A percentile compares a stretch with the other conserved stretches of the same genome.
Conservation (phyloP, 2,113 vertebrate genomes). For the Pipra filicauda region DNA sequence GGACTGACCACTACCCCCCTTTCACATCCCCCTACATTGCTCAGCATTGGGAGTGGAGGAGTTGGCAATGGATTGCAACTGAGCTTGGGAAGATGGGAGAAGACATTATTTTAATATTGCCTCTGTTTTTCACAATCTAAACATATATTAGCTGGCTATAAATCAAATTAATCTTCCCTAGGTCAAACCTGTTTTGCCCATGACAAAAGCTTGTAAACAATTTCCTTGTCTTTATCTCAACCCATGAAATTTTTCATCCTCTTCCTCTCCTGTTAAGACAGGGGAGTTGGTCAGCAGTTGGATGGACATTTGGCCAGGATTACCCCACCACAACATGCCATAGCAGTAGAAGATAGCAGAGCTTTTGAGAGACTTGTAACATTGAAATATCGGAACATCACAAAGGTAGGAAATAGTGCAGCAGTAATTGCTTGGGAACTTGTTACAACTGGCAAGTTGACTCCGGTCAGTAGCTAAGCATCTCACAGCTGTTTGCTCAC, state of each 20-base stretch:
- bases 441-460: no score
- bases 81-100: background rate
- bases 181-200: background rate
- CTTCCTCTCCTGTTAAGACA: background rate
- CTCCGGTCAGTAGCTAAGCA: background rate
- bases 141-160: background rate
- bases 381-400: background rate
- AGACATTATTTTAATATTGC: background rate
- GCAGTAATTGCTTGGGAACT: background rate
- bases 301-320: background rate
- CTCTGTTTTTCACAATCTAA: background rate
- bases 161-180: background rate
- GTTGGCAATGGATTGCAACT: background rate
- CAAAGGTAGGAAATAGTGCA: background rate
- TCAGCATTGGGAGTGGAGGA: rapidly evolving
- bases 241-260: background rate
- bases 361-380: background rate
- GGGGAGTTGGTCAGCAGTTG: background rate
- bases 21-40: rapidly evolving
- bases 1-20: background rate
- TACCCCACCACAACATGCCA: background rate
- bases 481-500: rapidly evolving
- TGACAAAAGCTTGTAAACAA: rapidly evolving
- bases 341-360: background rate
- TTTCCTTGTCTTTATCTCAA: background rate